Conservation (phyloP, 2,113 vertebrate genomes). For the Crotalus horridus region DNA sequence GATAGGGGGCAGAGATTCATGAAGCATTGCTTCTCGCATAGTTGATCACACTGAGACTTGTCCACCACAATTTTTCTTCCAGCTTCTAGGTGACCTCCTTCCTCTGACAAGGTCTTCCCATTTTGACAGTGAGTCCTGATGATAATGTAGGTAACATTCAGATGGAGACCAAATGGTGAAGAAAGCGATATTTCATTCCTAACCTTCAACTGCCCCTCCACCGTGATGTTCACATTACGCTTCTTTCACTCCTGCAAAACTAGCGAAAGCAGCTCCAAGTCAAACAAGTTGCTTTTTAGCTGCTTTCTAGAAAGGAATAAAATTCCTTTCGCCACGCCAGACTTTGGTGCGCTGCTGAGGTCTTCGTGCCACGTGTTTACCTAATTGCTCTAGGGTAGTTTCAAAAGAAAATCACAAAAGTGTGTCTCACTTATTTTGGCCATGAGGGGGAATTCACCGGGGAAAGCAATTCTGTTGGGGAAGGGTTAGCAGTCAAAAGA, state of each 20-base stretch:
- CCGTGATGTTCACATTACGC: slow-evolving; percentile 57
- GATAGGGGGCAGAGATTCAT: slow-evolving; percentile 33
- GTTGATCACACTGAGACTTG: slow-evolving; percentile 48
- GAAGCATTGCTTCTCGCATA: slow-evolving; percentile 28
- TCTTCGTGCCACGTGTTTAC: slow-evolving; percentile 5
- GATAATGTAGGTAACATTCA: slow-evolving; percentile 69
- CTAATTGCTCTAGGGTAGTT: slow-evolving; percentile 14
- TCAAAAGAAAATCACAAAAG: not conserved
- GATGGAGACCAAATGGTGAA: slow-evolving; percentile 65
- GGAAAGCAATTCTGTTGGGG: not conserved
- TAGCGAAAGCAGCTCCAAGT: slow-evolving; percentile 21
- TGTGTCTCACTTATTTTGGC: not conserved
- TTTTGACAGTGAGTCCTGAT: slow-evolving; percentile 64
- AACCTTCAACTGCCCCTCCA: slow-evolving; percentile 69
- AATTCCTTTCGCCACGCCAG: slow-evolving; percentile 31
- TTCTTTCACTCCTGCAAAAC: slow-evolving; percentile 58
- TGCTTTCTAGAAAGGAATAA: slow-evolving; percentile 32
- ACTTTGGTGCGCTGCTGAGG: not conserved
- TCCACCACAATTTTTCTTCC: slow-evolving; percentile 60
- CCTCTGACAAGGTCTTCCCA: slow-evolving; percentile 65
- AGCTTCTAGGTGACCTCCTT: slow-evolving; percentile 59
- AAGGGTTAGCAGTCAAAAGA: not conserved
- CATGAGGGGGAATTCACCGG: not conserved
- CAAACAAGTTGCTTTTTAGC: slow-evolving; percentile 45
- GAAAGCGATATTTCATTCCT: slow-evolving; percentile 69